A percentile compares a stretch with the other conserved stretches of the same genome.
phyloP scores from a whole-genome alignment of 2,888 invertebrate genomes.

The Yponomeuta evonymella region DNA sequence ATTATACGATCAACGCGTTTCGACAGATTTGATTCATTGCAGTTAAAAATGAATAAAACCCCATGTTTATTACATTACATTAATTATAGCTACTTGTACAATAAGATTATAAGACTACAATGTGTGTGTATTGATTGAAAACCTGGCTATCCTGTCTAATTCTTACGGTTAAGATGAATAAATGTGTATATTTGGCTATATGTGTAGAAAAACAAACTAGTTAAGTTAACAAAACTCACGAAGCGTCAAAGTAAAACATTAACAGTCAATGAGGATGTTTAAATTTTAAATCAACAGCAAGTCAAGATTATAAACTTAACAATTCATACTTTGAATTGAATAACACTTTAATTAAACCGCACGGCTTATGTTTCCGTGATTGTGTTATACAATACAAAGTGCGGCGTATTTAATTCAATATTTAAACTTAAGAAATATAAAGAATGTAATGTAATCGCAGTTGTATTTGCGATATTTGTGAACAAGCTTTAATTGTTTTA shows the following conservation, averaged over 20 bases:
- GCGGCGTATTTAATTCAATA: conserved; percentile 23
- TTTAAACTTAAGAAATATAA: conserved; percentile 42
- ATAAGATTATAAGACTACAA: conserved; percentile 42
- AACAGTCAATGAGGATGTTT: conserved; percentile 72
- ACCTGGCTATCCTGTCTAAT: conserved; percentile 75
- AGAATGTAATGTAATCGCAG: conserved; percentile 72
- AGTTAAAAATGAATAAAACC: conserved; percentile 34
- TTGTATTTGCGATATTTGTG: conserved; percentile 33
- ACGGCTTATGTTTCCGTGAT: conserved; percentile 16
- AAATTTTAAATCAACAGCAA: conserved; percentile 69
- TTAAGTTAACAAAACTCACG: conserved; percentile 46
- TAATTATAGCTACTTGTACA: conserved; percentile 66
- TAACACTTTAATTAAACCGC: conserved; percentile 9
- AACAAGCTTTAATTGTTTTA: background rate
- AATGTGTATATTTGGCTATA: conserved; percentile 72
- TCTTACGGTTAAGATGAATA: conserved; percentile 62
- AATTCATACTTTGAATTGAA: conserved; percentile 34
- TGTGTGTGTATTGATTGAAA: conserved; percentile 67
- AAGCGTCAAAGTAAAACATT: conserved; percentile 54
- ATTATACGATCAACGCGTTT: conserved; percentile 36
- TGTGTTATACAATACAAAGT: conserved; percentile 28
- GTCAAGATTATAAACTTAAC: conserved; percentile 67
- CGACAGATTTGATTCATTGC: background rate
- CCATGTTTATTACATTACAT: conserved; percentile 67
- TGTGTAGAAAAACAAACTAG: conserved; percentile 54